Evolutionary conservation across 2,888 invertebrate species (phyloP).

Genomic region (Drosophila basisetae): DNA sequence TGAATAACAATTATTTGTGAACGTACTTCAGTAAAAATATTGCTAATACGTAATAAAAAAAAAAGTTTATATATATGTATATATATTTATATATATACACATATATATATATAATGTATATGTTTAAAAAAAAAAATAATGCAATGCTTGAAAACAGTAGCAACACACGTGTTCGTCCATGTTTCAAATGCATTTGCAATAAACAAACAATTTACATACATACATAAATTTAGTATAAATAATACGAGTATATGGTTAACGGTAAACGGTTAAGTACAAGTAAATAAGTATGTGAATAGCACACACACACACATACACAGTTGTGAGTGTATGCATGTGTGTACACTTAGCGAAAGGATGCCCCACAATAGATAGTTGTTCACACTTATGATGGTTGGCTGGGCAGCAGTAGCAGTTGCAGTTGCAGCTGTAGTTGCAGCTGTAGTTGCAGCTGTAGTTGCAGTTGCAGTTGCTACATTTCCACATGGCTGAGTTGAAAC

Average conservation of each 20-base stretch:
- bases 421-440: neutral
- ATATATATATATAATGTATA: neutral
- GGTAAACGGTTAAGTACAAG: conserved; percentile 39
- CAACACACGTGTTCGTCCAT: conserved; percentile 3
- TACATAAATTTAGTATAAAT: conserved; percentile 41
- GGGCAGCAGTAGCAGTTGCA: conserved; percentile 1
- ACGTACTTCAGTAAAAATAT: conserved; percentile 26
- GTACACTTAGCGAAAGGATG: conserved; percentile 37
- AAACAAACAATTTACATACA: conserved; percentile 40
- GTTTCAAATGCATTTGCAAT: conserved; percentile 36
- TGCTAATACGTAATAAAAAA: conserved; percentile 16
- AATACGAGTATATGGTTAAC: conserved; percentile 47
- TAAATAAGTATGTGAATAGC: conserved; percentile 29
- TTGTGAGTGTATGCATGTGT: conserved; percentile 5
- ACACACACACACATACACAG: conserved; percentile 1
- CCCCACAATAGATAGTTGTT: neutral
- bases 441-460: neutral
- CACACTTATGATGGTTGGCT: conserved; percentile 1
- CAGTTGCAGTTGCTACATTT: conserved; percentile 10
- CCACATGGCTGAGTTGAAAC: conserved; percentile 39
- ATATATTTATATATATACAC: neutral
- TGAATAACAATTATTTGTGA: conserved; percentile 70
- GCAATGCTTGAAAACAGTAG: conserved; percentile 20
- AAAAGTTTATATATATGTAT: neutral
- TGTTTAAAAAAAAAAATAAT: conserved; percentile 15